These are phyloP conservation scores for Cryptoblepharus egeriae DNA, from an alignment of 2,797 vertebrate species.

Conservation along the genomic window DNA sequence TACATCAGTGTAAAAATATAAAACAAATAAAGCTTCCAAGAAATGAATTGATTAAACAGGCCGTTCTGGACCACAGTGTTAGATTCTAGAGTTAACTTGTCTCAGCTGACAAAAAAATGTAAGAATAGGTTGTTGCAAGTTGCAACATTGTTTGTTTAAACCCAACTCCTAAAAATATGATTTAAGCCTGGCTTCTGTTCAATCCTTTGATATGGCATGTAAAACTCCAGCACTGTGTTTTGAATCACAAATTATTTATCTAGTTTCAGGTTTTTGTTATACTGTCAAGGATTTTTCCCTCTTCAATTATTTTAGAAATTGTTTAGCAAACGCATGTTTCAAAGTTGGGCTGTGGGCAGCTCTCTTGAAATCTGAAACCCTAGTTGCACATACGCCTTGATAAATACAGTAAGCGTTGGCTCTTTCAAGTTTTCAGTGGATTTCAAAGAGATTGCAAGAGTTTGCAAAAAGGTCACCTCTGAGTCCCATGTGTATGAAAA, in stretches of 20 bases:
- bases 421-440: slow-evolving; percentile 31
- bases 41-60: slow-evolving; percentile 40
- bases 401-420: slow-evolving; percentile 48
- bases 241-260: slow-evolving; percentile 23
- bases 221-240: slow-evolving; percentile 34
- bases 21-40: slow-evolving; percentile 19
- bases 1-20: slow-evolving; percentile 26
- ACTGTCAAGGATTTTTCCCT: not conserved
- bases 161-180: slow-evolving; percentile 49
- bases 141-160: slow-evolving; percentile 58
- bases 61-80: not conserved
- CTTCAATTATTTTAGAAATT: slow-evolving; percentile 32
- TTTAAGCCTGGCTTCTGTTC: slow-evolving; percentile 59
- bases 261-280: slow-evolving; percentile 35
- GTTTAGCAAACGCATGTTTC: slow-evolving; percentile 40
- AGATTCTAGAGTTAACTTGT: slow-evolving; percentile 27
- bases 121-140: slow-evolving; percentile 53
- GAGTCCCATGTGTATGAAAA: slow-evolving; percentile 30
- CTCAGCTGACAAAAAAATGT: slow-evolving; percentile 50
- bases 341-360: slow-evolving; percentile 55
- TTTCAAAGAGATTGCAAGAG: slow-evolving; percentile 53
- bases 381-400: rapidly evolving
- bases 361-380: slow-evolving; percentile 55
- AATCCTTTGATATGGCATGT: slow-evolving; percentile 50
- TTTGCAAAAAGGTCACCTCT: slow-evolving; percentile 53